A percentile compares a stretch with the other conserved stretches of the same genome.
Evolutionary conservation across 1,140 invertebrate species (phyloP).

Genomic region (Pararge aegeria): DNA sequence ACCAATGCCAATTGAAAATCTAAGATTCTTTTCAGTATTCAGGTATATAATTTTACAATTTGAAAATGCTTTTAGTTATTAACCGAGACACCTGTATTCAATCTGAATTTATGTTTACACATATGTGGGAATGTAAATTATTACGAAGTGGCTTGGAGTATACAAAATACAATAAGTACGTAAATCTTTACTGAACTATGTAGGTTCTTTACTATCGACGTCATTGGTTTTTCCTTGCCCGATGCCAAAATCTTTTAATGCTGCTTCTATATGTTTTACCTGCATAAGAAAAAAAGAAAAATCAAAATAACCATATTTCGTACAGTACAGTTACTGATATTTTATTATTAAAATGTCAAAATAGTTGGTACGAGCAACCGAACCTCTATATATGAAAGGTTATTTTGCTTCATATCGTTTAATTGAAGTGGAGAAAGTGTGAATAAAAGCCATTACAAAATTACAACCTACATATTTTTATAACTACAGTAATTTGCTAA

Average conservation of each 20-base stretch:
- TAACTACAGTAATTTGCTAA: conserved; percentile 20
- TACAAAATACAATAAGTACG: conserved; percentile 4
- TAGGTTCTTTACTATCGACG: conserved; percentile 49
- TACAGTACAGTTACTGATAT: too few species aligned
- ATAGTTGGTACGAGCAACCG: too few species aligned
- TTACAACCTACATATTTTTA: conserved; percentile 2
- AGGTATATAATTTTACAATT: too few species aligned
- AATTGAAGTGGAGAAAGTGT: background rate
- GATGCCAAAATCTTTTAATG: conserved; percentile 61
- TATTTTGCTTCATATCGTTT: background rate
- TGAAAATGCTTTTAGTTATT: too few species aligned
- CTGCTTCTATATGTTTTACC: conserved; percentile 72
- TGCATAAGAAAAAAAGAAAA: conserved; percentile 37
- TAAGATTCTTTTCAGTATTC: too few species aligned
- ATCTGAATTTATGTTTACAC: conserved; percentile 2
- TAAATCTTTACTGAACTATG: too few species aligned
- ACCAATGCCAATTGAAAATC: too few species aligned
- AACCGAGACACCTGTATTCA: too few species aligned
- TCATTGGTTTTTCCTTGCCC: conserved; percentile 54
- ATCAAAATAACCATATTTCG: background rate
- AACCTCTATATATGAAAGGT: too few species aligned
- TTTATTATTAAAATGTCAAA: too few species aligned
- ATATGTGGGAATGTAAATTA: conserved; percentile 11
- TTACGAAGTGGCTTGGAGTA: background rate
- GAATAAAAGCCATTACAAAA: conserved; percentile 3